Base-by-base conservation (phyloP, 2,113 vertebrate species). In the Phalacrocorax carbo region DNA sequence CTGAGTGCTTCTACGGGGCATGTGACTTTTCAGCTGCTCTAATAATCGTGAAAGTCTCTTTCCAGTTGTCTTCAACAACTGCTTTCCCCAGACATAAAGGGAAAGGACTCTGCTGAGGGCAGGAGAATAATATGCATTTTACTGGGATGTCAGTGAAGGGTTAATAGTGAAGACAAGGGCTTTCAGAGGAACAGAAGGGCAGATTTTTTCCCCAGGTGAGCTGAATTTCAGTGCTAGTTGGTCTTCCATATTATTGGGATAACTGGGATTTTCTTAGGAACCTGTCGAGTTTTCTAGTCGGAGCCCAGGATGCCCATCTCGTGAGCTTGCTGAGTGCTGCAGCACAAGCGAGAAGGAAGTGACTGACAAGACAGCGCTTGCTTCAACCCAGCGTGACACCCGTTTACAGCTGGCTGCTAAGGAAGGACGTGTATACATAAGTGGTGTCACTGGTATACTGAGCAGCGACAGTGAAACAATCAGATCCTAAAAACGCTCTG, bases 281-380 rank as follows among this genome's bases (percentile, higher is more conserved):
- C 46, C 32, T 65, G 6, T 21, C 57, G 44, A 71, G 58, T 72
- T 51, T 46, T 55, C 17, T 3, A 17, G 57, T 12, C 1, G 1
- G n/a, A 60, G 48, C 7, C 7, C n/a, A 10, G 64, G 44, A 55
- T 2, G 7, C 20, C 17, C 0, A 0, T 25, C 48, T 68, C 1
- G 2, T 23, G 54, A 54, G 40, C 48, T 73, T 1, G 1, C 72
- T 0, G 10, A 60, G 34, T 6, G 60, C 60, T 34, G 61, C 66
- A n/a, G 90, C 30, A 27, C 29, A 15, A 62, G 22, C 7, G n/a
- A 68, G 65, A 32, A 36, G 51, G 17, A 42, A n/a, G 66, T 29
- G 27, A 6, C 23, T 15, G 70, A 23, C 8, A 26, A 29, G 55
- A 17, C 11, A 23, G 49, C 2, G 7, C 18, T n/a, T 68, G 72